These are phyloP conservation scores for Bombus impatiens DNA, from an alignment of 1,140 invertebrate species.

Conservation along the genomic window DNA sequence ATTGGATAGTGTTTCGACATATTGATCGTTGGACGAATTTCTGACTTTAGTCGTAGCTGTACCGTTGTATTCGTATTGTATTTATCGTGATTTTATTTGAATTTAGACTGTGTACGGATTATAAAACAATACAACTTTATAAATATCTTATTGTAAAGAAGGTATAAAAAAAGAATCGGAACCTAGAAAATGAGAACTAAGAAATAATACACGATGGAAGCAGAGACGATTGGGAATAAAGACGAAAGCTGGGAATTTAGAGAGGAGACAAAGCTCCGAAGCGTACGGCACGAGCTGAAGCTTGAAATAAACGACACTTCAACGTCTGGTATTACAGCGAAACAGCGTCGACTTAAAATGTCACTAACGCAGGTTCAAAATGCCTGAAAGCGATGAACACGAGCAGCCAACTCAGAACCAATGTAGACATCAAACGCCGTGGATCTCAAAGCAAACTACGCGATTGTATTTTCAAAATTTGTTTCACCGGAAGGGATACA, in stretches of 20 bases:
- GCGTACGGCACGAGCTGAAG: not conserved
- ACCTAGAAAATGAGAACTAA: not conserved
- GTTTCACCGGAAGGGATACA: not conserved
- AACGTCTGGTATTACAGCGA: not conserved
- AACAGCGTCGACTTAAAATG: not conserved
- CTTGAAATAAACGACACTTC: constrained; percentile 2
- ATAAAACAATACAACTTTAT: too few relatives aligned
- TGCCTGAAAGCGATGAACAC: constrained; percentile 1
- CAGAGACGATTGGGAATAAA: not conserved
- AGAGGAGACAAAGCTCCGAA: not conserved
- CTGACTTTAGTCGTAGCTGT: too few relatives aligned
- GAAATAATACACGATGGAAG: not conserved
- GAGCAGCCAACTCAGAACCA: not conserved
- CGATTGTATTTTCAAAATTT: constrained; percentile 1
- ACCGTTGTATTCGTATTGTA: too few relatives aligned
- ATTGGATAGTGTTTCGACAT: not conserved
- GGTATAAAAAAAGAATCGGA: not conserved
- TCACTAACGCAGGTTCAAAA: not conserved
- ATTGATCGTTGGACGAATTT: not conserved
- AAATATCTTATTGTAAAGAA: too few relatives aligned
- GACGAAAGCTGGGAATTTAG: not conserved
- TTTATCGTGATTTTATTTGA: too few relatives aligned
- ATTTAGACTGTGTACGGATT: too few relatives aligned
- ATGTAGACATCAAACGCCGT: not conserved
- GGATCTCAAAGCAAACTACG: not conserved